Evolutionary conservation across 2,888 invertebrate species (phyloP).

Genomic region (Tinea semifulvella): DNA sequence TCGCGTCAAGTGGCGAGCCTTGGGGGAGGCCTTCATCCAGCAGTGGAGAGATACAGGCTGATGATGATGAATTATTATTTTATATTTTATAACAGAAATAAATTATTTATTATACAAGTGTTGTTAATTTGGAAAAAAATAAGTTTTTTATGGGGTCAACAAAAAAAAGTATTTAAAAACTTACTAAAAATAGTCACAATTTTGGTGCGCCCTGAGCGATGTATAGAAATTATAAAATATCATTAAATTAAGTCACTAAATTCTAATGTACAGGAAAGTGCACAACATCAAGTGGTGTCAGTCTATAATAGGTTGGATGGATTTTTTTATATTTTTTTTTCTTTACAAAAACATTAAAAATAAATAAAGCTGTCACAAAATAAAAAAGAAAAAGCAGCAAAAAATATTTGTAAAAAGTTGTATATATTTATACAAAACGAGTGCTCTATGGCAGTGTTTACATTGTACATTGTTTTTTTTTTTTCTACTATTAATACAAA

Average conservation of each 20-base stretch:
- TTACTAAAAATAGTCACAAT: too few relatives aligned
- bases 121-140: too few relatives aligned
- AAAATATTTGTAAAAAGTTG: conserved; percentile 13
- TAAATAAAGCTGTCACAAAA: conserved; percentile 13
- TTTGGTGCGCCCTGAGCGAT: too few relatives aligned
- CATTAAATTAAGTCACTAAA: conserved; percentile 33
- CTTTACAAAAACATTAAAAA: conserved; percentile 23
- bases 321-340: conserved; percentile 36
- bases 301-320: conserved; percentile 65
- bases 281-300: conserved; percentile 62
- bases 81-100: too few relatives aligned
- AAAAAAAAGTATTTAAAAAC: too few relatives aligned
- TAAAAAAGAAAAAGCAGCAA: conserved; percentile 13
- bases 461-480: background rate
- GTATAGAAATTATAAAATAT: conserved; percentile 27
- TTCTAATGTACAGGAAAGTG: conserved; percentile 55
- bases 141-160: too few relatives aligned
- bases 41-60: too few relatives aligned
- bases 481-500: background rate
- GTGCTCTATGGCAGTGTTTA: conserved; percentile 6
- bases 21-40: too few relatives aligned
- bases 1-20: too few relatives aligned
- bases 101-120: too few relatives aligned
- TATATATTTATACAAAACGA: background rate
- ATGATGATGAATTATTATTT: too few relatives aligned